phyloP scores from a whole-genome alignment of 1,140 invertebrate species.

The Bemisia tabaci region DNA sequence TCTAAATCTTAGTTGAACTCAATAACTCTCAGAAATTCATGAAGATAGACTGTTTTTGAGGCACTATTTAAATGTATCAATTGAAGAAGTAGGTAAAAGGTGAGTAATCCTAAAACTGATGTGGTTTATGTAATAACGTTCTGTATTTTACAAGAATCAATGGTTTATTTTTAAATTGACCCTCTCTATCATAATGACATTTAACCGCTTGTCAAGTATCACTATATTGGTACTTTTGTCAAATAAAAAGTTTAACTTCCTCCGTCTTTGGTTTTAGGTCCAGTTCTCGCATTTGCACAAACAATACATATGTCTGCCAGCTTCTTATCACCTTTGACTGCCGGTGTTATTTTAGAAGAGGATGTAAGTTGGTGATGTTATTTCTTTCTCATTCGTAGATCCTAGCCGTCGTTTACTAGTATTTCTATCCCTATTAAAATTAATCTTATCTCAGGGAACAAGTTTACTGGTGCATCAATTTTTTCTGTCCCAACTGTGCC shows the following conservation, averaged over 20 bases:
- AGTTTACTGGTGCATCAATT: neutral
- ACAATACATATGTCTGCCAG: conserved; percentile 62
- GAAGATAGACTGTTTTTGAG: too few relatives aligned
- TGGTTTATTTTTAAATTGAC: too few relatives aligned
- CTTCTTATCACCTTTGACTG: conserved; percentile 48
- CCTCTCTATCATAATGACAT: too few relatives aligned
- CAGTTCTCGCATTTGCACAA: conserved; percentile 55
- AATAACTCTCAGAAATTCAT: too few relatives aligned
- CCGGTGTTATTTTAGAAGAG: conserved; percentile 40
- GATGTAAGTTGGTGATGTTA: conserved; percentile 31
- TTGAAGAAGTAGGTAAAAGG: too few relatives aligned
- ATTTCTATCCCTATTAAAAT: neutral
- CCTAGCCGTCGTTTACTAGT: neutral
- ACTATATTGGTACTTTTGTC: neutral
- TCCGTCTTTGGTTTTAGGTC: conserved; percentile 31
- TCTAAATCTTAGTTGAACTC: too few relatives aligned
- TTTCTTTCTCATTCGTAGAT: neutral
- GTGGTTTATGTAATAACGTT: too few relatives aligned
- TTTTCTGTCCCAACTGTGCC: neutral
- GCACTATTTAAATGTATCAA: too few relatives aligned
- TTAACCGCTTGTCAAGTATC: too few relatives aligned
- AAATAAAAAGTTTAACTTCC: neutral
- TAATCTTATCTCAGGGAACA: neutral
- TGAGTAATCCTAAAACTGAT: too few relatives aligned
- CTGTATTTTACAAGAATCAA: too few relatives aligned